Percentiles rank a stretch among this genome's conserved stretches.
phyloP scores from a whole-genome alignment of 1,140 invertebrate species.

The Helicoverpa zea region DNA sequence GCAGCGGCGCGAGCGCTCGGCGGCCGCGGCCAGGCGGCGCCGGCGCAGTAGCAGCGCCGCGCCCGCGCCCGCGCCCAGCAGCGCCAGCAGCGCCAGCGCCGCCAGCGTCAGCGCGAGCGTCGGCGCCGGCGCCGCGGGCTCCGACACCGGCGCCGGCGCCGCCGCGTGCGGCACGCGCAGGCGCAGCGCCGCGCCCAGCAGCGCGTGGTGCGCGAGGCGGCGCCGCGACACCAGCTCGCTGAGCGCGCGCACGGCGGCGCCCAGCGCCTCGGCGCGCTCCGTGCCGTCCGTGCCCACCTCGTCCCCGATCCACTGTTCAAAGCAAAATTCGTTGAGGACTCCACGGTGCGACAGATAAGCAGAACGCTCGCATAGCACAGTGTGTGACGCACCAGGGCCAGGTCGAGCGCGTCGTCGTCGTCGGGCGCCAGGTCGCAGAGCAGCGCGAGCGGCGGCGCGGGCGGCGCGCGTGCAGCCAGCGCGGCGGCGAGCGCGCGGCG shows the following conservation, averaged over 20 bases:
- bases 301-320: conserved; percentile 74
- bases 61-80: conserved; percentile 79
- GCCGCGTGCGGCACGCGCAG: conserved; percentile 90
- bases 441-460: conserved; percentile 89
- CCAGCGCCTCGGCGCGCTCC: conserved; percentile 60
- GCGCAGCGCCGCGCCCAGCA: conserved; percentile 89
- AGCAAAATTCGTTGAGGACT: conserved; percentile 71
- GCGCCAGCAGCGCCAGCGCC: conserved; percentile 88
- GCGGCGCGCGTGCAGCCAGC: conserved; percentile 74
- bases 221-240: conserved; percentile 75
- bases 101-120: conserved; percentile 91
- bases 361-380: too few species aligned
- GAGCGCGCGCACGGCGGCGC: conserved; percentile 68
- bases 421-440: conserved; percentile 93
- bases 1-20: conserved; percentile 89
- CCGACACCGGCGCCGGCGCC: conserved; percentile 90
- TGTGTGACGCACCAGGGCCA: conserved; percentile 90
- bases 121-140: conserved; percentile 90
- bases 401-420: conserved; percentile 94
- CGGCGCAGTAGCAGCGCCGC: conserved; percentile 84
- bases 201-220: conserved; percentile 81
- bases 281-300: conserved; percentile 67
- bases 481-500: conserved; percentile 90
- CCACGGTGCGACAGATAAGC: too few species aligned
- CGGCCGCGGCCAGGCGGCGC: conserved; percentile 86